Evolutionary conservation across 2,113 vertebrate species (phyloP).

Genomic region (Enhydra lutris): DNA sequence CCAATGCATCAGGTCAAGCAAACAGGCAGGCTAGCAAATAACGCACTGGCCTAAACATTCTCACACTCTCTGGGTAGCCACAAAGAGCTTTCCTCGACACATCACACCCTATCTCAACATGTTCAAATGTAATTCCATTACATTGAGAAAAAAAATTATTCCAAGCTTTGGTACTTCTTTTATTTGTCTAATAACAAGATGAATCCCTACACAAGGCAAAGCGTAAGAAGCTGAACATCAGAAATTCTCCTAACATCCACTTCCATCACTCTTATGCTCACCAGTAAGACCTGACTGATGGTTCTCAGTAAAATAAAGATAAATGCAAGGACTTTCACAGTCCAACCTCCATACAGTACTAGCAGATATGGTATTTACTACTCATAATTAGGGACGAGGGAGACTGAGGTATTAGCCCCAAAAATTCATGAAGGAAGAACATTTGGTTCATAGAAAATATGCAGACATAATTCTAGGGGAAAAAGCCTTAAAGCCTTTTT

Average conservation of each 20-base stretch:
- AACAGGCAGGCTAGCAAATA: constrained; percentile 59
- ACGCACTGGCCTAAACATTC: neutral
- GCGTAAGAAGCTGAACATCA: neutral
- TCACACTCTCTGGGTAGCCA: constrained; percentile 41
- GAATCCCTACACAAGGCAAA: neutral
- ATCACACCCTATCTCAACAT: neutral
- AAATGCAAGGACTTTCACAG: neutral
- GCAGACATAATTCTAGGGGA: neutral
- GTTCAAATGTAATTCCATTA: constrained; percentile 29
- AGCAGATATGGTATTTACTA: neutral
- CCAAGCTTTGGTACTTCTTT: neutral
- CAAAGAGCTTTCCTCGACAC: neutral
- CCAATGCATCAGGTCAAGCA: constrained; percentile 54
- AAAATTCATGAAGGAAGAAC: neutral
- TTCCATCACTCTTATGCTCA: neutral
- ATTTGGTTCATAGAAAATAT: neutral
- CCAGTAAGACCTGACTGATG: neutral
- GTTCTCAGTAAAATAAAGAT: neutral
- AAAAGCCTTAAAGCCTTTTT: neutral
- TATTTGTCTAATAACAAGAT: constrained; percentile 42
- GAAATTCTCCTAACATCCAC: neutral
- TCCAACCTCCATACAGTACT: neutral
- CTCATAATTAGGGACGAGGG: neutral
- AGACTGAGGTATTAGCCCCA: neutral
- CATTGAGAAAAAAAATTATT: neutral